Conservation (phyloP, 2,113 vertebrate species). For the Trogon surrucura region DNA sequence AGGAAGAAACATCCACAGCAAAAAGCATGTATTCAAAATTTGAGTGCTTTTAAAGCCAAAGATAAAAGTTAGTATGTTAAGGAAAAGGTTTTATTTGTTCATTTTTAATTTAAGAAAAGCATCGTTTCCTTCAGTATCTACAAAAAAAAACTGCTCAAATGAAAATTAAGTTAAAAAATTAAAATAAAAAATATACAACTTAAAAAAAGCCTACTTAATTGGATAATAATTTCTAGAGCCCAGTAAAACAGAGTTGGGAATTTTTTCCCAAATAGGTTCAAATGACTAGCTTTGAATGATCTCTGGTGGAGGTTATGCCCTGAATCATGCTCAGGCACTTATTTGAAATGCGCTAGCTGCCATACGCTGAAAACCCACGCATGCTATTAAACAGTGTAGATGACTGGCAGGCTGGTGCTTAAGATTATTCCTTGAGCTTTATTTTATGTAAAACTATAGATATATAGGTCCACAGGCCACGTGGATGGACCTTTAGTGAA, state of each 20-base stretch:
- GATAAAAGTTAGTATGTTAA: neutral
- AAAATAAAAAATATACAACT: neutral
- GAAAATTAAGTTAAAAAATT: neutral
- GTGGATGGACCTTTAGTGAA: neutral
- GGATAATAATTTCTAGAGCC: neutral
- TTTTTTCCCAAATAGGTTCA: neutral
- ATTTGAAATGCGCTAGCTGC: neutral
- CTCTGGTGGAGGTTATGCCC: neutral
- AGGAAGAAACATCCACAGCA: neutral
- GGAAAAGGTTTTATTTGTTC: neutral
- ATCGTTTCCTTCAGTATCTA: neutral
- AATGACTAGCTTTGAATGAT: neutral
- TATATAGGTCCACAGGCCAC: neutral
- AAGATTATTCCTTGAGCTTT: neutral
- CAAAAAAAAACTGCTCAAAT: neutral
- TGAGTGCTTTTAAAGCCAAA: neutral
- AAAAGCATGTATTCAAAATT: neutral
- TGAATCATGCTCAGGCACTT: neutral
- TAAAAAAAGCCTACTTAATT: neutral
- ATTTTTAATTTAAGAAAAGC: neutral
- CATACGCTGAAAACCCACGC: neutral
- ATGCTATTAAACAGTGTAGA: neutral
- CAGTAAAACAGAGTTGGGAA: neutral
- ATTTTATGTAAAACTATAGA: neutral
- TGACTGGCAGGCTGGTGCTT: neutral